Base-by-base conservation (phyloP, 37 sponge, comb jelly and placozoan species). In the Spongilla lacustris region DNA sequence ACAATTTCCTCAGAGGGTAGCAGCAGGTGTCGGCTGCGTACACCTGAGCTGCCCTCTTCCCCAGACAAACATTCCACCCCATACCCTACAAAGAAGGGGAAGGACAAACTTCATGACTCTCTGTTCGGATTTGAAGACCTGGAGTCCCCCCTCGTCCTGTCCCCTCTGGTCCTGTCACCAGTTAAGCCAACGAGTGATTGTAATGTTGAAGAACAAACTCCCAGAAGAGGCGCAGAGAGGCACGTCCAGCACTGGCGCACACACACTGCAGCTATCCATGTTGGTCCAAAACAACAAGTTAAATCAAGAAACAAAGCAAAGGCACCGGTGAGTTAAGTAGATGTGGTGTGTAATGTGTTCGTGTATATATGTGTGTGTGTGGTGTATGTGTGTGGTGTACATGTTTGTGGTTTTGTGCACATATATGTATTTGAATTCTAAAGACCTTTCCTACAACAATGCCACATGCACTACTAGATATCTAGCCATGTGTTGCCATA, bases 101-200 rank as follows among this genome's bases (percentile, higher is more conserved):
- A 50, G 28, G 69, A 30, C 81, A 24, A 0, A 14, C 71, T 31
- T 14, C 35, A 72, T 26, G 11, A 75, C 41, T 70, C 85, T 25
- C 78, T 83, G 10, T 88, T 88, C 67, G 89, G 89, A 1, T 88
- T 88, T 70, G 89, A 83, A 22, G 68, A 17, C 22, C 78, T 88
- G 66, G 83, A 69, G 9, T 83, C 77, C 8, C 89, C 83, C 26
- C 87, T 80, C 66, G 35, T 30, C 6, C 41, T 88, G 13, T 77
- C 88, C n/a, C 89, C 83, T 77, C 71, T 83, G 0, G 21, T 29
- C n/a, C 22, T 66, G n/a, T 23, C n/a, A 1, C 24, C n/a, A 25
- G 67, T 58, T 58, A 58, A 58, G 11, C 14, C 19, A 14, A 17
- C 58, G 14, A 58, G 58, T 1, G 58, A 58, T 17, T 17, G 58